Evolutionary conservation across 2,888 invertebrate genomes (phyloP), one percentile per base, ranked within the genome.

Genomic region (Cryptocephalus primarius): DNA sequence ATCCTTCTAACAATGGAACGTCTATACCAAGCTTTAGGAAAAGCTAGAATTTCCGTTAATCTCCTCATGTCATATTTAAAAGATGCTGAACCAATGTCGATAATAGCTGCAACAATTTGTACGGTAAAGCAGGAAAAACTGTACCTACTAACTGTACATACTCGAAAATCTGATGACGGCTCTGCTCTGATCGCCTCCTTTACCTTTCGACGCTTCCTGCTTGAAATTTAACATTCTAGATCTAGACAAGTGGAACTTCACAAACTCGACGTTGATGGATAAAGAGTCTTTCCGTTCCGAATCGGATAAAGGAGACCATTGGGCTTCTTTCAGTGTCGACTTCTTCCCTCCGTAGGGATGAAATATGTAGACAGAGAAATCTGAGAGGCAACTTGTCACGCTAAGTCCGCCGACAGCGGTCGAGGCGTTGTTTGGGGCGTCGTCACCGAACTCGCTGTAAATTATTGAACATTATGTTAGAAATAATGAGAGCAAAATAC

Each of bases 41-140:
- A 96, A 0, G 95, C 94, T 48, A 99, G 74, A 62, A 99, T 95
- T 74, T 99, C 99, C 0, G 93, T 89, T 52, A 99, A 72, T 1
- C 97, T 80, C 33, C 97, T 80, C 95, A 99, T 97, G 69, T 99
- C 97, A 71, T 97, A 99, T 66, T 96, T 95, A 71, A 99, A 97
- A 22, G 90, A 91, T 9, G 93, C 93, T 14, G 90, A 91, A 22
- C 95, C 95, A 57, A 95, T 91, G 72, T 95, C 94, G 60, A 93
- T 85, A 55, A 95, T 91, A 1, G 93, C 89, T 86, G 66, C n/a
- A 63, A 45, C 10, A 39, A 44, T 39, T 33, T 8, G 33, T 9
- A 32, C 6, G 22, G 22, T 22, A 22, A 22, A 22, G 2, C 22
- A 6, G 22, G 22, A 22, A 22, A n/a, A 39, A 34, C 11, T 38